Evolutionary conservation across 2,113 vertebrate genomes (phyloP).

Genomic region (Leptosomus discolor): DNA sequence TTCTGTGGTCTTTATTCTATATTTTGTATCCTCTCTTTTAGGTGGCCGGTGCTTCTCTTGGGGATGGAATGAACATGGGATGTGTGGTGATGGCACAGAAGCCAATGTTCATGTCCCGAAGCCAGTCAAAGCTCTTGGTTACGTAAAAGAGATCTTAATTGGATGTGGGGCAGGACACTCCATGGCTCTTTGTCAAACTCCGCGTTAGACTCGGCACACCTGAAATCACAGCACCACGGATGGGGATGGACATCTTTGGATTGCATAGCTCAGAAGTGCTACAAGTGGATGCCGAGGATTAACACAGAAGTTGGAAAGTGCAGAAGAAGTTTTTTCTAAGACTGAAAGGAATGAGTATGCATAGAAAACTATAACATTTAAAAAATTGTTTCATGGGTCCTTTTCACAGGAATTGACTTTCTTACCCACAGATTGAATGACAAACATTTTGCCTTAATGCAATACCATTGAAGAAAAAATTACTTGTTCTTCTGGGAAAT

Average conservation of each 20-base stretch:
- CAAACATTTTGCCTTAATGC: background rate
- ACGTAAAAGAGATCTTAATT: constrained; percentile 66
- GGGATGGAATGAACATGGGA: constrained; percentile 97
- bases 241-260: background rate
- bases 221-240: background rate
- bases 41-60: constrained; percentile 82
- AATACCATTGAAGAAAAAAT: background rate
- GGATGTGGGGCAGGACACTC: constrained; percentile 94
- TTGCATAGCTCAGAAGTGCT: background rate
- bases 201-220: background rate
- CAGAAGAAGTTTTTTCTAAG: background rate
- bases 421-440: background rate
- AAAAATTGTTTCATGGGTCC: background rate
- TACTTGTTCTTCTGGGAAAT: background rate
- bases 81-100: constrained; percentile 87
- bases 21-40: constrained; percentile 55
- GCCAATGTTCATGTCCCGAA: constrained; percentile 73
- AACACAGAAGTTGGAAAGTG: background rate
- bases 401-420: background rate
- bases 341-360: background rate
- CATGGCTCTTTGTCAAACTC: constrained; percentile 76
- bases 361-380: background rate
- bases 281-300: background rate
- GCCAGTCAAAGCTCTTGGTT: constrained; percentile 64
- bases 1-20: background rate